Evolutionary conservation across 2,797 vertebrate genomes (phyloP).

Genomic region (Tragopan temminckii): DNA sequence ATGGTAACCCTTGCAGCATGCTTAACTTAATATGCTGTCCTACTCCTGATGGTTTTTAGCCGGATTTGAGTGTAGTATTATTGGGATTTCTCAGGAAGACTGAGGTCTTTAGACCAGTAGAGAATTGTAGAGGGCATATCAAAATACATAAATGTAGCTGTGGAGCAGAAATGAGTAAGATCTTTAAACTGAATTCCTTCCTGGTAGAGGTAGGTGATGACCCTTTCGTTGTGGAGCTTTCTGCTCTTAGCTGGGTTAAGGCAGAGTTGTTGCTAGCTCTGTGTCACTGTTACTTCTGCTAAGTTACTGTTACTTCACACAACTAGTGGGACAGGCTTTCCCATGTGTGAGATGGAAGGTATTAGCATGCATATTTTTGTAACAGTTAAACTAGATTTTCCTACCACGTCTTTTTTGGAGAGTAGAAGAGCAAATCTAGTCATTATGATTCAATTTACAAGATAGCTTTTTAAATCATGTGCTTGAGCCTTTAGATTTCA

Average conservation of each 20-base stretch:
- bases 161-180: neutral
- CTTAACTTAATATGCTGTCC: neutral
- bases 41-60: neutral
- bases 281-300: neutral
- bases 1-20: neutral
- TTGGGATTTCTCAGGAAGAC: neutral
- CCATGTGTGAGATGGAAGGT: neutral
- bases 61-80: neutral
- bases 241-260: neutral
- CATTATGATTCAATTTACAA: fast-evolving
- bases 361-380: fast-evolving
- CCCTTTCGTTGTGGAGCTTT: neutral
- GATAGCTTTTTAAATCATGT: neutral
- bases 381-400: neutral
- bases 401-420: neutral
- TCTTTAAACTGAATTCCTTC: neutral
- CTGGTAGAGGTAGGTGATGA: neutral
- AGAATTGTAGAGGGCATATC: neutral
- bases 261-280: neutral
- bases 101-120: neutral
- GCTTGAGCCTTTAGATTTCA: neutral
- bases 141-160: neutral
- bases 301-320: neutral
- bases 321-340: neutral
- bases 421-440: neutral